A percentile compares a stretch with the other conserved stretches of the same genome.
Conservation (phyloP, 1,140 invertebrate species). For the Campoletis sonorensis region DNA sequence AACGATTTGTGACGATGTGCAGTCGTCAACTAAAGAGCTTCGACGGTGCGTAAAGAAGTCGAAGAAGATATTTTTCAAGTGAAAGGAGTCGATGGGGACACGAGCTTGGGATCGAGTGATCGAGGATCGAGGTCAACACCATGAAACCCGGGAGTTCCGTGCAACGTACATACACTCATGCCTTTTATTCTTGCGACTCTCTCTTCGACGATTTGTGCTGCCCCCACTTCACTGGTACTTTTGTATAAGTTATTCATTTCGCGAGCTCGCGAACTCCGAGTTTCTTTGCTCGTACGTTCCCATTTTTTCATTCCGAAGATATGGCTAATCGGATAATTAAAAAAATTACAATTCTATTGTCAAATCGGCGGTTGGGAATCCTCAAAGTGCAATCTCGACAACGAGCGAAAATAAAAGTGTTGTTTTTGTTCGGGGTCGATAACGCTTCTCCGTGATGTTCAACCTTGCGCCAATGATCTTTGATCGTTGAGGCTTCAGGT, state of each 20-base stretch:
- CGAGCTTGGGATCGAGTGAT: constrained; percentile 50
- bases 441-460: not conserved
- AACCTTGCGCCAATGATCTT: constrained; percentile 61
- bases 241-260: not conserved
- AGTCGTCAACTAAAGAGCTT: constrained; percentile 27
- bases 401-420: constrained; percentile 61
- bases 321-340: not conserved
- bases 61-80: constrained; percentile 70
- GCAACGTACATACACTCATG: not conserved
- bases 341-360: not conserved
- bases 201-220: constrained; percentile 9
- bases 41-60: constrained; percentile 62
- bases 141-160: constrained; percentile 52
- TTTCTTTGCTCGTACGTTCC: constrained; percentile 50
- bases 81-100: constrained; percentile 64
- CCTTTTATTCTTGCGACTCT: constrained; percentile 38
- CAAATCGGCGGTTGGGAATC: not conserved
- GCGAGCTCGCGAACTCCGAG: not conserved
- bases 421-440: constrained; percentile 25
- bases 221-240: constrained; percentile 49
- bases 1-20: constrained; percentile 39
- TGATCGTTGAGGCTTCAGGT: constrained; percentile 38
- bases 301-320: constrained; percentile 40
- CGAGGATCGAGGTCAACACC: constrained; percentile 72
- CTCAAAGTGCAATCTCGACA: not conserved